Conservation (phyloP, 92 coral and sea anemone species). For the Zoanthus sansibaricus region DNA sequence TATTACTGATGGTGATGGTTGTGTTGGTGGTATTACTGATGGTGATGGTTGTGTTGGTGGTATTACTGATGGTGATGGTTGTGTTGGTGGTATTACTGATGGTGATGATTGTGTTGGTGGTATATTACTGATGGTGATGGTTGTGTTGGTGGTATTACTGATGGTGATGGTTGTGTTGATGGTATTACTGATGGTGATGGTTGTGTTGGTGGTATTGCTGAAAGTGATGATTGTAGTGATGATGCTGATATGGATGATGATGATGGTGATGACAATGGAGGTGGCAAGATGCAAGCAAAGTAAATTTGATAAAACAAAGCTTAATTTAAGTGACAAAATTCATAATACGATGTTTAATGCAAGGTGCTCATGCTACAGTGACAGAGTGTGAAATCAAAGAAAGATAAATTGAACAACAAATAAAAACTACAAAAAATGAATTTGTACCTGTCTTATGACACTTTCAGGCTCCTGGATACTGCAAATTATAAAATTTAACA, state of each 20-base stretch:
- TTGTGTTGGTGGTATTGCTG: neutral
- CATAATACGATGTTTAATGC: too few relatives aligned
- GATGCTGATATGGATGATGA: neutral
- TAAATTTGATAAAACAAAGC: neutral
- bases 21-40: neutral
- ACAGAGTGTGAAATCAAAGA: neutral
- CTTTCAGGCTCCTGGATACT: constrained; percentile 28
- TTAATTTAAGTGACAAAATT: too few relatives aligned
- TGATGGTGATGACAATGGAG: neutral
- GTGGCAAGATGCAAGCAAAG: neutral
- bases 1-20: neutral
- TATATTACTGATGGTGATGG: too few relatives aligned
- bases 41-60: too few relatives aligned
- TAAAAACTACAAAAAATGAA: neutral
- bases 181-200: neutral
- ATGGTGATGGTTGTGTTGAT: neutral
- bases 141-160: too few relatives aligned
- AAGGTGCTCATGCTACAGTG: too few relatives aligned
- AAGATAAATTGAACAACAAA: neutral
- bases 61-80: too few relatives aligned
- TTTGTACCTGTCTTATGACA: constrained; percentile 18
- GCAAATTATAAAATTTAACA: neutral
- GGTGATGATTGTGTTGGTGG: too few relatives aligned
- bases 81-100: neutral
- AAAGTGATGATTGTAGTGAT: neutral